Evolutionary conservation across 2,797 vertebrate genomes (phyloP), one percentile per base, ranked within the genome.

Genomic region (Chrysolophus pictus): DNA sequence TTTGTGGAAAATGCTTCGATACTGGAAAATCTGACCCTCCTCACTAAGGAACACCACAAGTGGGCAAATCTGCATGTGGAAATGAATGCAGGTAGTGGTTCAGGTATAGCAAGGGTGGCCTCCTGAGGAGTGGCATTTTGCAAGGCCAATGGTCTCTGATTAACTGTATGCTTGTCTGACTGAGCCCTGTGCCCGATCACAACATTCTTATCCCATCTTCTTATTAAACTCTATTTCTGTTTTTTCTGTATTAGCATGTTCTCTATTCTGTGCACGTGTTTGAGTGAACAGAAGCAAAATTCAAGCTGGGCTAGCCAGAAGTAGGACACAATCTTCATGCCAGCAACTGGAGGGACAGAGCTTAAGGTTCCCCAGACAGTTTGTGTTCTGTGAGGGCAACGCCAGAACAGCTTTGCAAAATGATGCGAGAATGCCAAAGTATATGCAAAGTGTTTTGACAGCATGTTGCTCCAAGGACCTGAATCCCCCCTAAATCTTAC

Each of bases 281-380:
- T 14, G 4, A 18, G 14, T 0, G 0, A 73, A 15, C 18, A 42
- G 6, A 18, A 67, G 23, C 9, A 72, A 87, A 87, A 80, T 62
- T 14, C 62, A 68, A 74, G 76, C 6, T n/a, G 19, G 21, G 59
- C 42, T 70, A 87, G 84, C 15, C 0, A 2, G 22, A 75, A 71
- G 29, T 41, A 80, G 31, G 18, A 56, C 29, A 87, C 67, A 39
- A 88, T 7, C 33, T 76, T 18, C 1, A 14, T 55, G n/a, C 6
- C n/a, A 67, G 49, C 6, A 88, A 53, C 3, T 35, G n/a, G 22
- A 80, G 67, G 14, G 18, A 71, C 29, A 80, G 71, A 82, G 31
- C 14, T 56, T 77, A 28, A 4, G 84, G 88, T 31, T 53, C 41
- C 28, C 8, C 19, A 80, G n/a, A 23, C 26, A 44, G 24, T 68